phyloP scores from a whole-genome alignment of 2,797 vertebrate species.

The Schizopygopsis pylzovi region DNA sequence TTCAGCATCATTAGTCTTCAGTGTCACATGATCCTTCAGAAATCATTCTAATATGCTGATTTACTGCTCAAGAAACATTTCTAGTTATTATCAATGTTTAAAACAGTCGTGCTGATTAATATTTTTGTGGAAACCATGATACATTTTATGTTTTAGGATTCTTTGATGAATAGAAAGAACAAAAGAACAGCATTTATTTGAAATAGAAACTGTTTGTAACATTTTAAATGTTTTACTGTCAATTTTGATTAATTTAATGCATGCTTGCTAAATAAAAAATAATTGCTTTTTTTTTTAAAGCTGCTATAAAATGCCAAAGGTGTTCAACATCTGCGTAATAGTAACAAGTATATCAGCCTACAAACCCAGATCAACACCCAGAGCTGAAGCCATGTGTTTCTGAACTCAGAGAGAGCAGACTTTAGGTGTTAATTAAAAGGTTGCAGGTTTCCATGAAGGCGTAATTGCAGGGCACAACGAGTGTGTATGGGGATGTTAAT shows the following conservation, averaged over 20 bases:
- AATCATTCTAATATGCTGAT: not conserved
- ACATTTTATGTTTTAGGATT: not conserved
- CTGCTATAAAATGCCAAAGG: not conserved
- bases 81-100: not conserved
- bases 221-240: not conserved
- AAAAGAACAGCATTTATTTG: not conserved
- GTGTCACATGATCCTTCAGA: not conserved
- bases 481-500: conserved; percentile 49
- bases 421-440: conserved; percentile 5
- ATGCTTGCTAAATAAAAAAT: not conserved
- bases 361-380: not conserved
- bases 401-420: not conserved
- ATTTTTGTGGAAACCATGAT: not conserved
- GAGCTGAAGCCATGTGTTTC: not conserved
- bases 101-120: not conserved
- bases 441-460: conserved; percentile 2
- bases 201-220: too few species aligned
- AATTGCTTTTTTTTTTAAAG: not conserved
- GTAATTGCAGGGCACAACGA: not conserved
- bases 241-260: not conserved
- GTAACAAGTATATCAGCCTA: not conserved
- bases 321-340: not conserved
- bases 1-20: not conserved
- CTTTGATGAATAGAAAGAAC: not conserved
- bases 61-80: not conserved